phyloP scores from a whole-genome alignment of 35 echinoderm and acorn worm genomes.

The Apostichopus japonicus region DNA sequence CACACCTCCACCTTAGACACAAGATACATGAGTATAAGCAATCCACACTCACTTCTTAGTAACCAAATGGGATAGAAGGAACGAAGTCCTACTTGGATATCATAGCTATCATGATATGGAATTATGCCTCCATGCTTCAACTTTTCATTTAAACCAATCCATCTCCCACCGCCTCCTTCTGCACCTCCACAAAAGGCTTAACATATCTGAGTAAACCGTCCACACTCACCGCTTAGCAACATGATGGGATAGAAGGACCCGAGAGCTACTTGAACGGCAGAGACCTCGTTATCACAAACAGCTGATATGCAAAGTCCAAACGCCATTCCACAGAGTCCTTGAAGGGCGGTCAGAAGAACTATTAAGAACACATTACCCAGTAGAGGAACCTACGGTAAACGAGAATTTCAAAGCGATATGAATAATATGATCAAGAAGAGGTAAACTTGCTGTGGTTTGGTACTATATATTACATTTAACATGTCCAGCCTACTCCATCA shows the following conservation, averaged over 20 bases:
- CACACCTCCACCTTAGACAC: too few relatives aligned
- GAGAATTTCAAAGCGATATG: too few relatives aligned
- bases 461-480: too few relatives aligned
- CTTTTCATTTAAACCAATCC: background rate
- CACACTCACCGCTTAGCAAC: conserved; percentile 86
- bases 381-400: conserved; percentile 61
- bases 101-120: too few relatives aligned
- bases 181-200: background rate
- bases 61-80: too few relatives aligned
- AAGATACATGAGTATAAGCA: too few relatives aligned
- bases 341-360: conserved; percentile 71
- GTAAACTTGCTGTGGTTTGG: too few relatives aligned
- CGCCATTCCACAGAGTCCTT: conserved; percentile 90
- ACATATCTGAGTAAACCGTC: background rate
- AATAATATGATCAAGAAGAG: too few relatives aligned
- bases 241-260: conserved; percentile 97
- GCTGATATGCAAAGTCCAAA: conserved; percentile 85
- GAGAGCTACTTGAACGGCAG: conserved; percentile 80
- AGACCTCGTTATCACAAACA: conserved; percentile 81
- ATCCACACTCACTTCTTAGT: too few relatives aligned
- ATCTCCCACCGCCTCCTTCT: background rate
- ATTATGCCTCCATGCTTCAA: background rate
- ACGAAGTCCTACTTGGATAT: conserved; percentile 46
- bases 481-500: too few relatives aligned
- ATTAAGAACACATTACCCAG: conserved; percentile 72